Percentiles rank a stretch among this genome's conserved stretches.
Conservation (phyloP, 1,140 invertebrate species). For the Drosophila obscura region DNA sequence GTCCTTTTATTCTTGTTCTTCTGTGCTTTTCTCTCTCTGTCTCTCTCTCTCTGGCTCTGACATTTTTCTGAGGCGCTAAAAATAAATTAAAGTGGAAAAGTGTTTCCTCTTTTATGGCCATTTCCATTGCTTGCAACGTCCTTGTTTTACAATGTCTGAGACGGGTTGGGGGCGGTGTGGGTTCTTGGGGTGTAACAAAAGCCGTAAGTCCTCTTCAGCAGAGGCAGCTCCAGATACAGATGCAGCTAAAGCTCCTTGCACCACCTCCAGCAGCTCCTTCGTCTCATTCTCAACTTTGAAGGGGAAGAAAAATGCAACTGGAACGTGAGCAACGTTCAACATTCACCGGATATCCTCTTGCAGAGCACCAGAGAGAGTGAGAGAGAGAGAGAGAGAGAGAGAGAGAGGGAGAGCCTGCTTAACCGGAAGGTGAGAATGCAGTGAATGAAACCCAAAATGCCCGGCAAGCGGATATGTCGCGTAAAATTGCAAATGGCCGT, state of each 20-base stretch:
- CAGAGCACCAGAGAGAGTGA: constrained; percentile 51
- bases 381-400: background rate
- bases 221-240: constrained; percentile 34
- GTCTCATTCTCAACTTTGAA: constrained; percentile 3
- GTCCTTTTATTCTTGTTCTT: background rate
- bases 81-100: constrained; percentile 79
- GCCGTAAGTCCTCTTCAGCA: constrained; percentile 24
- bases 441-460: constrained; percentile 74
- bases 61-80: constrained; percentile 68
- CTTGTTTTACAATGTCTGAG: constrained; percentile 70
- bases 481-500: constrained; percentile 63
- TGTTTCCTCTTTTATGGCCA: constrained; percentile 68
- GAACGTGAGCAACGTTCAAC: constrained; percentile 66
- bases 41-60: constrained; percentile 26
- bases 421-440: constrained; percentile 31
- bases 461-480: constrained; percentile 78
- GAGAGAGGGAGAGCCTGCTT: background rate
- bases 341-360: constrained; percentile 68
- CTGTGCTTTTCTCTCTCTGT: constrained; percentile 3
- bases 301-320: constrained; percentile 66
- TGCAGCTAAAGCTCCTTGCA: too few species aligned
- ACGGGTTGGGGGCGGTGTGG: too few species aligned
- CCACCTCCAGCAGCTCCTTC: constrained; percentile 3
- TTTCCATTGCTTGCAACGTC: constrained; percentile 37
- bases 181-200: constrained; percentile 40